Conservation (phyloP, 2,888 invertebrate species). For the Nemotelus nigrinus region DNA sequence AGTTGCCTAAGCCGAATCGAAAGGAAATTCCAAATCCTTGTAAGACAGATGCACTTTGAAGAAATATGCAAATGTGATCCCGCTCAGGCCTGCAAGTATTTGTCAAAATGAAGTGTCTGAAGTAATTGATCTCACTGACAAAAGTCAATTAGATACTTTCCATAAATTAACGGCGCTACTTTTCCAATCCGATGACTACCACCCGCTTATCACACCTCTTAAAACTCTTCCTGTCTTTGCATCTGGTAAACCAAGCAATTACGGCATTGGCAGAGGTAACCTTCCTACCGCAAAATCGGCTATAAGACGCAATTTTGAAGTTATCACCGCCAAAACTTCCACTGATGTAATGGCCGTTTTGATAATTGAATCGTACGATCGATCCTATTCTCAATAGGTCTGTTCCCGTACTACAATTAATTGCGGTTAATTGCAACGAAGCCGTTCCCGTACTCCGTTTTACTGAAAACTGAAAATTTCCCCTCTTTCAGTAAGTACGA, state of each 20-base stretch:
- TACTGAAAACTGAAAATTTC: too few species aligned
- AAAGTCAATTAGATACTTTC: constrained; percentile 78
- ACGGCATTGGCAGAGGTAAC: neutral
- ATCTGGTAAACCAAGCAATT: neutral
- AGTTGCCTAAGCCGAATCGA: constrained; percentile 68
- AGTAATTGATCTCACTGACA: constrained; percentile 77
- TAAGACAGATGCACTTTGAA: constrained; percentile 76
- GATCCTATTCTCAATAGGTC: constrained; percentile 50
- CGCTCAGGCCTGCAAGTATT: constrained; percentile 75
- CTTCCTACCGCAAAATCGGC: constrained; percentile 10
- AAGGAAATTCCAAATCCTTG: constrained; percentile 70
- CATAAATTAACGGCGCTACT: constrained; percentile 75
- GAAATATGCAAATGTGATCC: constrained; percentile 73
- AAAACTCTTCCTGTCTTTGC: constrained; percentile 57
- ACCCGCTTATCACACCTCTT: constrained; percentile 51
- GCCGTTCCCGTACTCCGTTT: too few species aligned
- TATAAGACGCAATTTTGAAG: constrained; percentile 4
- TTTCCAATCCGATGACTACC: constrained; percentile 68
- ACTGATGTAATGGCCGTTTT: constrained; percentile 1
- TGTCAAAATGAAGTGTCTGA: constrained; percentile 76
- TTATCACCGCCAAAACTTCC: constrained; percentile 18
- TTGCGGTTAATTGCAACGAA: too few species aligned
- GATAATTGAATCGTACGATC: constrained; percentile 48
- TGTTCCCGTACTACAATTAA: too few species aligned
- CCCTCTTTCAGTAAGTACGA: too few species aligned